A percentile compares a stretch with the other conserved stretches of the same genome.
Conservation (phyloP, 2,113 vertebrate genomes). For the Psittacula cyanocephala region DNA sequence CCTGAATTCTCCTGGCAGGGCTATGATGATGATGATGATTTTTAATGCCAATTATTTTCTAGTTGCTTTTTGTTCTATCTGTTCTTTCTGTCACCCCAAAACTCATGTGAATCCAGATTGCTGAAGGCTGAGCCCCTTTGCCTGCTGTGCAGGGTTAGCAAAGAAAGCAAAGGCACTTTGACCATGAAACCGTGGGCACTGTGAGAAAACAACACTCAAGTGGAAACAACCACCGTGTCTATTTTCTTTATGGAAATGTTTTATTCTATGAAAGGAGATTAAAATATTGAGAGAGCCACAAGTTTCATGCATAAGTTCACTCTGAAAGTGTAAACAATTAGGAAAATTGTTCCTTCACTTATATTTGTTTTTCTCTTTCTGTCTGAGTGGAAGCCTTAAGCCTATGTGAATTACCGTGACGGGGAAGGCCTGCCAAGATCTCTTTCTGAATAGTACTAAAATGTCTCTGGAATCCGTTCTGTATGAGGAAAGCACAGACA, state of each 20-base stretch:
- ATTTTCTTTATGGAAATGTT: not conserved
- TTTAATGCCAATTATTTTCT: not conserved
- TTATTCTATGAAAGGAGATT: not conserved
- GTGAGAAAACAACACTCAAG: not conserved
- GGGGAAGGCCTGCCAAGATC: not conserved
- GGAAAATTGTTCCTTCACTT: not conserved
- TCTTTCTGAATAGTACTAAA: slow-evolving; percentile 18
- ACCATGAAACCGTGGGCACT: not conserved
- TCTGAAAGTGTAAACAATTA: slow-evolving; percentile 22
- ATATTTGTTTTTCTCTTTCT: slow-evolving; percentile 44
- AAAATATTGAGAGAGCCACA: not conserved
- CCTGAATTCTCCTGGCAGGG: not conserved
- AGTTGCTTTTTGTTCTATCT: not conserved
- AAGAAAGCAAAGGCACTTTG: not conserved
- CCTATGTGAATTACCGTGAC: slow-evolving; percentile 6
- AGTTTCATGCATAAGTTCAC: not conserved
- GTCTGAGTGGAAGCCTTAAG: slow-evolving; percentile 17
- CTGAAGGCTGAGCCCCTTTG: not conserved
- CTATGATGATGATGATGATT: not conserved
- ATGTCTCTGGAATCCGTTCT: slow-evolving; percentile 20
- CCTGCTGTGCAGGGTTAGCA: not conserved
- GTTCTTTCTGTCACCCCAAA: not conserved
- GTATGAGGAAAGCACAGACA: slow-evolving; percentile 5
- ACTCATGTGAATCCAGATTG: not conserved
- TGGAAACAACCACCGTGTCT: not conserved